Conservation (phyloP, 2,888 invertebrate species). For the Chloroclysta siterata region DNA sequence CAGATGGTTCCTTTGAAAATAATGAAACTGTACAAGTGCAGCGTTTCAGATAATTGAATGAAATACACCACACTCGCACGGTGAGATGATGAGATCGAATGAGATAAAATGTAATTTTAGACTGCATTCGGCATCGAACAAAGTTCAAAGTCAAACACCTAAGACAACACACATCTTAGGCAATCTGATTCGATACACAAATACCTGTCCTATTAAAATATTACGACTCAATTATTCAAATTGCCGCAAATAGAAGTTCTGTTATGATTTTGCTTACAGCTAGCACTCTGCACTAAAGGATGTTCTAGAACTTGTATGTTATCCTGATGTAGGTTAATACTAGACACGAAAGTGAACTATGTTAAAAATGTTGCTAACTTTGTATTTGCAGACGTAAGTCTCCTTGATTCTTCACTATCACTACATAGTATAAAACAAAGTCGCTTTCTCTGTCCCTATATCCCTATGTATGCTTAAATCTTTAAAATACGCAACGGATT, state of each 20-base stretch:
- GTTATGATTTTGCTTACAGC: not conserved
- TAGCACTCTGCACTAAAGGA: not conserved
- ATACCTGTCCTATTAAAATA: not conserved
- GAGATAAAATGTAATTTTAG: slow-evolving; percentile 10
- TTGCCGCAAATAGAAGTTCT: not conserved
- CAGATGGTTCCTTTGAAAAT: too few relatives aligned
- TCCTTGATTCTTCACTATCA: too few relatives aligned
- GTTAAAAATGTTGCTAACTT: not conserved
- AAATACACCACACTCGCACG: not conserved
- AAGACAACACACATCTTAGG: not conserved
- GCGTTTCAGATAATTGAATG: too few relatives aligned
- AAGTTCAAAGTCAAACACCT: slow-evolving; percentile 19
- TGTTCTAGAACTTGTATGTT: not conserved
- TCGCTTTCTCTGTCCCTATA: too few relatives aligned
- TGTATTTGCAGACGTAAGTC: too few relatives aligned
- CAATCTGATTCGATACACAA: not conserved
- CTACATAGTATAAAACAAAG: too few relatives aligned
- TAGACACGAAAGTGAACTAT: not conserved
- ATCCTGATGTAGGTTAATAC: not conserved
- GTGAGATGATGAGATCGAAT: slow-evolving; percentile 1
- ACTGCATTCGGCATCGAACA: slow-evolving; percentile 14
- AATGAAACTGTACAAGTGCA: too few relatives aligned
- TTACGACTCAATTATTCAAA: not conserved
- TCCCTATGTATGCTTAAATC: too few relatives aligned
- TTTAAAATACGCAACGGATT: too few relatives aligned